Evolutionary conservation across 2,113 vertebrate genomes (phyloP), one percentile per base, ranked within the genome.

Genomic region (Acanthochromis polyacanthus): DNA sequence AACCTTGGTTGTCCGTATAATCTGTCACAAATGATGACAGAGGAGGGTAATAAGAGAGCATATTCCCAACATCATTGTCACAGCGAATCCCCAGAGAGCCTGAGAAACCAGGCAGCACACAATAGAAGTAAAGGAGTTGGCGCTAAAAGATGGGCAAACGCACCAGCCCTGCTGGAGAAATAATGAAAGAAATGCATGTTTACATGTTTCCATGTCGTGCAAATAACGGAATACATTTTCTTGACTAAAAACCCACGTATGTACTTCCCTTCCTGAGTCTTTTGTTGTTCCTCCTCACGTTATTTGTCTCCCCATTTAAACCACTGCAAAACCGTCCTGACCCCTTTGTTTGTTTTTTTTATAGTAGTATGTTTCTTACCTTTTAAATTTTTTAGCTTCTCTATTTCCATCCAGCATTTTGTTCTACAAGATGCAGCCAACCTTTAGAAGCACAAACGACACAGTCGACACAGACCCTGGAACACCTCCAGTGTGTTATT

Each of bases 11-110:
- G 89, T 92, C 92, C 91, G 50, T 87, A 84, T 82, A 70, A 87
- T 73, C 82, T 89, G 92, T 91, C 93, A 91, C 72, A 91, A 89
- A 92, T 84, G 86, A 91, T 93, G 93, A 92, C 90, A 86, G 91
- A 94, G 85, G 75, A 80, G 71, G 76, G 75, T 90, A 91, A 93
- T 93, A 91, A 90, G 84, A 81, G 20, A 78, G 75, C 36, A 75
- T 88, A 82, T 88, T 89, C 77, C 71, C 64, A 72, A 61, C 19
- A 48, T 81, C 75, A 52, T 69, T 80, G 85, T 84, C 78, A 51
- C 55, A 66, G 72, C 23, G 30, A 68, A 66, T 90, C 81, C 75
- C 84, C 38, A 10, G 59, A 78, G 90, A 78, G 62, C 38, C 30
- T 30, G 9, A 9, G 40, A 60, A 50, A 32, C 60, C n/a, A 23